Conservation (phyloP, 2,797 vertebrate species). For the Amphiprion clarkii region DNA sequence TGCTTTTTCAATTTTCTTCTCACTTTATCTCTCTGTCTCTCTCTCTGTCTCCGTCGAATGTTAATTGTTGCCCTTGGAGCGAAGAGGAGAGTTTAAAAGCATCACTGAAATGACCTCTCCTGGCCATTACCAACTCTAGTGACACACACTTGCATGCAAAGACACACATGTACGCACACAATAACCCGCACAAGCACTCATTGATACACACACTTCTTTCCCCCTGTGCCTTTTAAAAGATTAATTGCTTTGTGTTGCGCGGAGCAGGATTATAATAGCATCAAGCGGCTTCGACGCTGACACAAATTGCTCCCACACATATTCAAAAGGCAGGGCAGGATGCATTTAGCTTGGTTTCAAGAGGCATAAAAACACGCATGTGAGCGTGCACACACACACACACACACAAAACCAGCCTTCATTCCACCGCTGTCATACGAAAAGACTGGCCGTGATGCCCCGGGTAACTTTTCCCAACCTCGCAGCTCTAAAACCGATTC, state of each 20-base stretch:
- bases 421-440: constrained; percentile 21
- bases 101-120: constrained; percentile 65
- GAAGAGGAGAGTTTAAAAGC: constrained; percentile 62
- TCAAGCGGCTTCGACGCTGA: constrained; percentile 69
- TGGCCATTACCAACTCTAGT: constrained; percentile 58
- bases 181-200: not conserved
- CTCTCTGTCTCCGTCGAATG: constrained; percentile 48
- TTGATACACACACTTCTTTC: constrained; percentile 9
- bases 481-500: constrained; percentile 41
- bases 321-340: constrained; percentile 63
- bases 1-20: constrained; percentile 42
- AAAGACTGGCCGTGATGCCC: constrained; percentile 43
- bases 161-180: constrained; percentile 17
- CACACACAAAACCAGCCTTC: constrained; percentile 18
- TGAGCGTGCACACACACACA: constrained; percentile 4
- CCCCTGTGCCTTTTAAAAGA: constrained; percentile 77
- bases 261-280: constrained; percentile 74
- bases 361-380: constrained; percentile 31
- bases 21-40: constrained; percentile 9
- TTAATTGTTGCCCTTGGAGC: constrained; percentile 74
- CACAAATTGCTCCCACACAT: constrained; percentile 76
- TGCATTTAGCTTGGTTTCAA: constrained; percentile 68
- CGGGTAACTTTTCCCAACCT: constrained; percentile 48
- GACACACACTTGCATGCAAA: constrained; percentile 7
- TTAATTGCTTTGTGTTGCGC: constrained; percentile 81